Percentiles rank a stretch among this genome's conserved stretches.
These are phyloP conservation scores for Autographa gamma DNA, from an alignment of 2,888 invertebrate genomes.

Conservation along the genomic window DNA sequence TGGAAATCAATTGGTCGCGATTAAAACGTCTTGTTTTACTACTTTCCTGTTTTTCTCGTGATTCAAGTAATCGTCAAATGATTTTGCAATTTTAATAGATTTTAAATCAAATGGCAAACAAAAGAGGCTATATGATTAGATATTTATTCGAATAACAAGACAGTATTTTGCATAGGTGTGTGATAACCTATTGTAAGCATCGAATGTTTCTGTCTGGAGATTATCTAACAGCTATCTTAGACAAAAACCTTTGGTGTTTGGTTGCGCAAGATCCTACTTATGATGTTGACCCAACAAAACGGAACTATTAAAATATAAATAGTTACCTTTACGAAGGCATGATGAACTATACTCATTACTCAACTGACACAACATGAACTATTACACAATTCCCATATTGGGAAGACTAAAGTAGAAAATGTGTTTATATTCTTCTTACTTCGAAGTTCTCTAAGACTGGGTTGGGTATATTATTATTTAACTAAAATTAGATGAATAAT, in stretches of 20 bases:
- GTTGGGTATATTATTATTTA: no score
- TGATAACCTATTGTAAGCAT: conserved; percentile 9
- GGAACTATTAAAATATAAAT: neutral
- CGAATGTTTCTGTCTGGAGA: conserved; percentile 13
- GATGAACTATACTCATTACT: neutral
- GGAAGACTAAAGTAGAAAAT: neutral
- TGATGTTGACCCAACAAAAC: neutral
- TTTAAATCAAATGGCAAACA: neutral
- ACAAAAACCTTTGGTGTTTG: neutral
- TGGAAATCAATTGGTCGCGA: conserved; percentile 29
- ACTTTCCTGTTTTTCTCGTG: neutral
- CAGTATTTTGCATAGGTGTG: neutral
- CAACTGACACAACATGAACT: neutral
- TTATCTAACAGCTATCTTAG: conserved; percentile 9
- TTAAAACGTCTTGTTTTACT: conserved; percentile 28
- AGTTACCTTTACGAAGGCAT: neutral
- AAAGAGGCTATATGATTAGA: neutral
- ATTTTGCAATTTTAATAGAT: neutral
- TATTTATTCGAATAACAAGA: neutral
- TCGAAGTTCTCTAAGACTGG: no score
- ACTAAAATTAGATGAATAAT: no score
- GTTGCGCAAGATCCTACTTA: neutral
- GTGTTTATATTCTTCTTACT: no score
- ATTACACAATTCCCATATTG: neutral
- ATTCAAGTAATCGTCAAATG: neutral